These are phyloP conservation scores for Camptogramma bilineatum DNA, from an alignment of 2,888 invertebrate species.

Conservation along the genomic window DNA sequence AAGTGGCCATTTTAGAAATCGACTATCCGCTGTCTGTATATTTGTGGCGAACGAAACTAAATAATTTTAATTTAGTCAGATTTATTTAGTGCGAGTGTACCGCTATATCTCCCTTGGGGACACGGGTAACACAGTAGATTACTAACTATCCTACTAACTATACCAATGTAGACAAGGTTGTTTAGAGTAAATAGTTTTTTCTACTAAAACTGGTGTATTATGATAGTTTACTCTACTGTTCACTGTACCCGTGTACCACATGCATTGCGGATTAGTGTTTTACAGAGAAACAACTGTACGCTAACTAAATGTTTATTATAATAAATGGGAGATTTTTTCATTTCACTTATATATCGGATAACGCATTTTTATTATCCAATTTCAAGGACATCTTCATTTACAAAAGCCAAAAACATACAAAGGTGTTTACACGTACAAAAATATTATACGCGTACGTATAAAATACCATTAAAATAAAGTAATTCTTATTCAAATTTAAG, in stretches of 20 bases:
- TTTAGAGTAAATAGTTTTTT: too few species aligned
- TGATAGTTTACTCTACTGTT: too few species aligned
- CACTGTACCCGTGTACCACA: too few species aligned
- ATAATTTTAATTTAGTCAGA: not conserved
- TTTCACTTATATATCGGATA: too few species aligned
- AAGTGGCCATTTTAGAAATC: not conserved
- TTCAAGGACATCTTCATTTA: not conserved
- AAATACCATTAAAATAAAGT: not conserved
- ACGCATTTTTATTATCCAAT: not conserved
- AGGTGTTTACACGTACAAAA: constrained; percentile 1
- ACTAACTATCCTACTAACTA: too few species aligned
- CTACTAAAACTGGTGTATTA: too few species aligned
- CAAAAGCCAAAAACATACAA: constrained; percentile 2
- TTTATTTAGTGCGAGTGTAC: not conserved
- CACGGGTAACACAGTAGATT: too few species aligned
- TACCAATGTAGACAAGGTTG: too few species aligned
- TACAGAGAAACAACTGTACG: too few species aligned
- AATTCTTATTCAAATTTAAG: not conserved
- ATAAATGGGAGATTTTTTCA: not conserved
- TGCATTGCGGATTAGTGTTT: too few species aligned
- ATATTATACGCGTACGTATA: constrained; percentile 3
- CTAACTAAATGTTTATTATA: not conserved
- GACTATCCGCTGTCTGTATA: not conserved
- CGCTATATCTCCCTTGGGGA: too few species aligned
- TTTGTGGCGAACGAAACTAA: not conserved